Percentiles rank a stretch among this genome's conserved stretches.
phyloP scores from a whole-genome alignment of 2,888 invertebrate genomes.

The Oxyteleia sp. region DNA sequence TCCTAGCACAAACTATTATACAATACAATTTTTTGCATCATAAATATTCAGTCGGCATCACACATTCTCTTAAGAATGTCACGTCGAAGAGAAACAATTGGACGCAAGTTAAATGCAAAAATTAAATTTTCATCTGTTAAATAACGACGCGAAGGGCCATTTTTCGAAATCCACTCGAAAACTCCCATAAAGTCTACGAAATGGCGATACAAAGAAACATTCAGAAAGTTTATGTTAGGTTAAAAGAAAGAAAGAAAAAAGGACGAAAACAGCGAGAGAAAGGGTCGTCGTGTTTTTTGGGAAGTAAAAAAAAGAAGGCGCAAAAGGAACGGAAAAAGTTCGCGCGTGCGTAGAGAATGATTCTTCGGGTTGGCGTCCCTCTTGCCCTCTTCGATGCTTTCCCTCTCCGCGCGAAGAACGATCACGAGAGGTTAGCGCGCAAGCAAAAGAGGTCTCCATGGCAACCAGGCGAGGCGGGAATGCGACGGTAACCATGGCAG shows the following conservation, averaged over 20 bases:
- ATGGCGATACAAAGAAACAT: slow-evolving; percentile 68
- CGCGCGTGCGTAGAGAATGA: slow-evolving; percentile 77
- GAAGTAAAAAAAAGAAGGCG: slow-evolving; percentile 56
- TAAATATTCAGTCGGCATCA: no score
- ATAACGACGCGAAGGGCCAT: slow-evolving; percentile 28
- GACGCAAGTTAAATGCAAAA: background rate
- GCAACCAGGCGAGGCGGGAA: slow-evolving; percentile 88
- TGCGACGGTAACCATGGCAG: slow-evolving; percentile 88
- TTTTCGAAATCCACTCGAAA: slow-evolving; percentile 55
- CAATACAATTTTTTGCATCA: no score
- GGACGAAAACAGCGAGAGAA: slow-evolving; percentile 44
- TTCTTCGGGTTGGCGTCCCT: slow-evolving; percentile 73
- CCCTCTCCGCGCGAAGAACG: slow-evolving; percentile 77
- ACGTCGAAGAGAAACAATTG: background rate
- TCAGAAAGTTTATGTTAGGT: slow-evolving; percentile 64
- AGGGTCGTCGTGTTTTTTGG: slow-evolving; percentile 66
- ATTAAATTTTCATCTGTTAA: slow-evolving; percentile 39
- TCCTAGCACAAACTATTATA: no score
- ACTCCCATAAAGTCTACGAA: slow-evolving; percentile 58
- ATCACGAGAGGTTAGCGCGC: slow-evolving; percentile 77
- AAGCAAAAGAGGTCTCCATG: slow-evolving; percentile 88
- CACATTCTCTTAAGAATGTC: background rate
- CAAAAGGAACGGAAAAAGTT: slow-evolving; percentile 54
- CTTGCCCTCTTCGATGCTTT: slow-evolving; percentile 68
- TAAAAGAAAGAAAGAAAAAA: slow-evolving; percentile 61